phyloP scores from a whole-genome alignment of 2,888 invertebrate species.

The Poecilus cupreus region DNA sequence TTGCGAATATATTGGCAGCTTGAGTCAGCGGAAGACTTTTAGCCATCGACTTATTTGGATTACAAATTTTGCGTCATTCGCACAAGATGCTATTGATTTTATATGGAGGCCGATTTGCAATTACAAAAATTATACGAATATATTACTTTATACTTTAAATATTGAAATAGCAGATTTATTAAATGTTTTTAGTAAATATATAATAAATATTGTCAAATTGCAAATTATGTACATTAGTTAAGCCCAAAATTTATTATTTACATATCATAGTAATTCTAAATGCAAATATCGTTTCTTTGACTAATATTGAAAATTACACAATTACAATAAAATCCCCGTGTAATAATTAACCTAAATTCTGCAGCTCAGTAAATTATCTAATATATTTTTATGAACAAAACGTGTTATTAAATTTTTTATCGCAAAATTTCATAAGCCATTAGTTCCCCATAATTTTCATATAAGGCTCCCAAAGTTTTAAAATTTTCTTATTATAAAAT shows the following conservation, averaged over 20 bases:
- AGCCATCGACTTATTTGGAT: not conserved
- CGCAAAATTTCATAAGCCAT: not conserved
- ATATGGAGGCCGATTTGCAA: not conserved
- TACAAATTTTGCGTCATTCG: not conserved
- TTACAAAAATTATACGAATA: constrained; percentile 3
- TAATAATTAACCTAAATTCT: not conserved
- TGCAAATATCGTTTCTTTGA: too few relatives aligned
- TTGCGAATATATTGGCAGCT: too few relatives aligned
- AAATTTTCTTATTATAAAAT: not conserved
- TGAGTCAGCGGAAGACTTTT: not conserved
- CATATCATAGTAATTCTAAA: too few relatives aligned
- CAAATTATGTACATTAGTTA: too few relatives aligned
- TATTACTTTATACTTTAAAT: too few relatives aligned
- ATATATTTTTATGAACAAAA: not conserved
- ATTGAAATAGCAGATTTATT: too few relatives aligned
- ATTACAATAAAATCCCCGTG: not conserved
- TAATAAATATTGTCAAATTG: too few relatives aligned
- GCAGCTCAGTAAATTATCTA: not conserved
- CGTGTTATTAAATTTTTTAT: not conserved
- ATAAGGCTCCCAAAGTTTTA: not conserved
- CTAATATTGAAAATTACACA: not conserved
- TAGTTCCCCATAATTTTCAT: not conserved
- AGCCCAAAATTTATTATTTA: too few relatives aligned
- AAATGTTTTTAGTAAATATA: too few relatives aligned
- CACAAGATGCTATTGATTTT: not conserved